Evolutionary conservation across 2,888 invertebrate genomes (phyloP).

Genomic region (Tupiocoris notatus): DNA sequence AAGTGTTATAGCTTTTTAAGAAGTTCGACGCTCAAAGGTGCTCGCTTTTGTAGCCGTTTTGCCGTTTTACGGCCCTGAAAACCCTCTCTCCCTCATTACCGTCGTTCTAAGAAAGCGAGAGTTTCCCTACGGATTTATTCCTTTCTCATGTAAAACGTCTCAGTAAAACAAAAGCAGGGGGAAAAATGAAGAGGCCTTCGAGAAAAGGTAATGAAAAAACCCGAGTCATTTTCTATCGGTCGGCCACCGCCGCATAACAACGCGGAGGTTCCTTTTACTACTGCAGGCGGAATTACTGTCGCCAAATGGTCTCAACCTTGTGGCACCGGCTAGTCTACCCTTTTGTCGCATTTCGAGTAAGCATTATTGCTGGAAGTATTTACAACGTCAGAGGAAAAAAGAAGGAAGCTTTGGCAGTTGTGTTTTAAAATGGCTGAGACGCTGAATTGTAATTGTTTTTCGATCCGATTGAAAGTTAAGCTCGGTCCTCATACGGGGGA

Average conservation of each 20-base stretch:
- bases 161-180: neutral
- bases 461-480: too few relatives aligned
- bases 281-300: neutral
- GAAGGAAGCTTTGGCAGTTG: too few relatives aligned
- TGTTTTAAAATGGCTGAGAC: too few relatives aligned
- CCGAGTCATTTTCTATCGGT: constrained; percentile 1
- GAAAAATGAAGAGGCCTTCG: neutral
- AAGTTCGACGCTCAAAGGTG: constrained; percentile 21
- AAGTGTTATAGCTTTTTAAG: constrained; percentile 26
- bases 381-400: too few relatives aligned
- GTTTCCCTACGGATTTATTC: constrained; percentile 10
- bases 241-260: neutral
- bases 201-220: neutral
- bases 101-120: neutral
- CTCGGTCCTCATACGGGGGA: too few relatives aligned
- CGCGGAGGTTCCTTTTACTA: constrained; percentile 13
- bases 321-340: neutral
- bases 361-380: too few relatives aligned
- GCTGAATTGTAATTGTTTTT: too few relatives aligned
- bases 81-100: constrained; percentile 1
- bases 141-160: neutral
- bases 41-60: neutral
- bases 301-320: neutral
- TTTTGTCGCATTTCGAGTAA: too few relatives aligned
- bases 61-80: neutral